Base-by-base conservation (phyloP, 2,113 vertebrate genomes). In the Sinocyclocheilus grahami region DNA sequence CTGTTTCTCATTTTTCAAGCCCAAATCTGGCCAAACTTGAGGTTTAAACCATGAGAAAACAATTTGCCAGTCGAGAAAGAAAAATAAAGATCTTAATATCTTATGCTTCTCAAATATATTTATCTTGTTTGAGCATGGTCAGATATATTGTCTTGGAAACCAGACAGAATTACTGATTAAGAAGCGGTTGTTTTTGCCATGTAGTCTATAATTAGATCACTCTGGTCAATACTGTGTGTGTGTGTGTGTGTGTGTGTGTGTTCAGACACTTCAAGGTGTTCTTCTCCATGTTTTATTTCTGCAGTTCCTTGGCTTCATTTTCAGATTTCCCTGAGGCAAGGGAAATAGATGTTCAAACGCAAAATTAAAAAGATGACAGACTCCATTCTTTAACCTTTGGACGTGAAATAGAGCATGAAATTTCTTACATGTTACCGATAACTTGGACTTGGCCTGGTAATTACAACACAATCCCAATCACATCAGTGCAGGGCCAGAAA, bases 351-450 rank as follows among this genome's bases (percentile, higher is more conserved):
- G 82, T 84, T 85, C 69, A 71, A 82, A 42, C 84, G 69, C 83
- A 46, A 27, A 16, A 22, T 46, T 33, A 76, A 84, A 83, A 65
- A 79, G 69, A 83, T 30, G 27, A 53, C 71, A 53, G 53, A 20
- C 24, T 60, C 42, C 77, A 22, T 46, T 80, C 48, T 84, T 51
- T 75, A 30, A 13, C 37, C 24, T 65, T 65, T 53, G 16, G 63
- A 89, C 86, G 89, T 91, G 89, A 93, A 93, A 93, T 92, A 89
- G 91, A 91, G 92, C 93, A 90, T 91, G 93, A 94, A 91, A 93
- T 94, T 92, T 93, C 85, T 91, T 90, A 89, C 93, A 93, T 91
- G 90, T 93, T 92, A 22, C 20, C 4, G 37, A 74, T 74, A 74
- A 74, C 3, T 53, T 53, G 13, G 37, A 42, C 71, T 42, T 42